Percentiles rank a stretch among this genome's conserved stretches.
Conservation (phyloP, 2,113 vertebrate species). For the Amazona vittata region DNA sequence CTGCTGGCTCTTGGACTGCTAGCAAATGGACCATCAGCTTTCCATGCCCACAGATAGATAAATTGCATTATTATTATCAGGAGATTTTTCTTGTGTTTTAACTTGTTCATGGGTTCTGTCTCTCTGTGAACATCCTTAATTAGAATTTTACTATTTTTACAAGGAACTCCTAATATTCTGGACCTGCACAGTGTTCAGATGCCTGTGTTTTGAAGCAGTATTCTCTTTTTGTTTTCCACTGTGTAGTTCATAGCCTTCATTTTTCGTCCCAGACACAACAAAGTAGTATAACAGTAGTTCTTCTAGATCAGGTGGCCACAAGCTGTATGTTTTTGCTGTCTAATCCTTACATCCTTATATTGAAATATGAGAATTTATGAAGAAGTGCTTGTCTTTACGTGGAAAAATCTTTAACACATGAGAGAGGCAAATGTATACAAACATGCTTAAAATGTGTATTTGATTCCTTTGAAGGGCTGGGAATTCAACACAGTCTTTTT, state of each 20-base stretch:
- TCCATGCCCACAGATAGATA: not conserved
- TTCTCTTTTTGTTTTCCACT: not conserved
- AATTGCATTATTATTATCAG: not conserved
- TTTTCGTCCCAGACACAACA: not conserved
- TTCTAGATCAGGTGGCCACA: not conserved
- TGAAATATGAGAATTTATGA: not conserved
- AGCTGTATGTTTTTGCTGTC: not conserved
- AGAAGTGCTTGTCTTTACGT: accelerated
- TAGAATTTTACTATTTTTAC: not conserved
- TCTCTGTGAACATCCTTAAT: not conserved
- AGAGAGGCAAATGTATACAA: not conserved
- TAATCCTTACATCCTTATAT: not conserved
- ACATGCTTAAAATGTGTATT: not conserved
- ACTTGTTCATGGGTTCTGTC: not conserved
- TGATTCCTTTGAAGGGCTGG: not conserved
- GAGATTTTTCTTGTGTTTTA: not conserved
- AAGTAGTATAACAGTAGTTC: not conserved
- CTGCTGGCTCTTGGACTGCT: not conserved
- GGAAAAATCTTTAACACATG: not conserved
- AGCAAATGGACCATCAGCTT: not conserved
- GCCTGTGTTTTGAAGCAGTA: not conserved
- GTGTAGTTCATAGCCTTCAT: not conserved
- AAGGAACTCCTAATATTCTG: not conserved
- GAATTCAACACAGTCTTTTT: not conserved
- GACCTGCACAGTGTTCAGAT: not conserved